phyloP scores from a whole-genome alignment of 2,888 invertebrate genomes.

The Nephrotoma guestfalica region DNA sequence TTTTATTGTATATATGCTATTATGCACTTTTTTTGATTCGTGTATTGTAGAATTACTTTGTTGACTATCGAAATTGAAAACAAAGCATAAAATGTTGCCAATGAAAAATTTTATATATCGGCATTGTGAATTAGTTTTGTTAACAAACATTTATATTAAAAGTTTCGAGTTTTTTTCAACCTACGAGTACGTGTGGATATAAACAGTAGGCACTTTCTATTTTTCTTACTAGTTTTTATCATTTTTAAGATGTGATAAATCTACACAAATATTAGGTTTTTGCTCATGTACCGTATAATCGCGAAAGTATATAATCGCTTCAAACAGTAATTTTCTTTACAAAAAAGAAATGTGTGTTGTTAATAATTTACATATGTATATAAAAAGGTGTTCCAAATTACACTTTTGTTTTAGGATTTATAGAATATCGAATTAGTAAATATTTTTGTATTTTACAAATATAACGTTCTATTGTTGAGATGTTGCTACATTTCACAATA shows the following conservation, averaged over 20 bases:
- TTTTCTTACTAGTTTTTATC: background rate
- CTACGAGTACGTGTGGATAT: background rate
- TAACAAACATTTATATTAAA: background rate
- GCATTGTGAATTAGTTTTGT: background rate
- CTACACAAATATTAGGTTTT: background rate
- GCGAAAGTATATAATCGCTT: background rate
- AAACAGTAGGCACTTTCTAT: background rate
- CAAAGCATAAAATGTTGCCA: background rate
- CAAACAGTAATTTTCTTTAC: too few species aligned
- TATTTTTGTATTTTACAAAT: too few species aligned
- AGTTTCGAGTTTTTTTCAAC: background rate
- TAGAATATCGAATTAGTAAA: too few species aligned
- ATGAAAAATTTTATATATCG: background rate
- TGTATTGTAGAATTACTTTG: background rate
- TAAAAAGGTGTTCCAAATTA: too few species aligned
- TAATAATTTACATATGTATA: background rate
- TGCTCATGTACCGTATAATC: background rate
- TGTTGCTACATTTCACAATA: too few species aligned
- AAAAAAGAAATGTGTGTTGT: too few species aligned
- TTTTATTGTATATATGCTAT: too few species aligned
- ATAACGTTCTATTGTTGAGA: too few species aligned
- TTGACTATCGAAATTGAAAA: background rate
- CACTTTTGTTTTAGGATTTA: too few species aligned
- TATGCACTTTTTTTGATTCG: too few species aligned
- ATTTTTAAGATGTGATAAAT: background rate